Evolutionary conservation across 2,113 vertebrate species (phyloP), one percentile per base, ranked within the genome.

Genomic region (Pseudonaja textilis): DNA sequence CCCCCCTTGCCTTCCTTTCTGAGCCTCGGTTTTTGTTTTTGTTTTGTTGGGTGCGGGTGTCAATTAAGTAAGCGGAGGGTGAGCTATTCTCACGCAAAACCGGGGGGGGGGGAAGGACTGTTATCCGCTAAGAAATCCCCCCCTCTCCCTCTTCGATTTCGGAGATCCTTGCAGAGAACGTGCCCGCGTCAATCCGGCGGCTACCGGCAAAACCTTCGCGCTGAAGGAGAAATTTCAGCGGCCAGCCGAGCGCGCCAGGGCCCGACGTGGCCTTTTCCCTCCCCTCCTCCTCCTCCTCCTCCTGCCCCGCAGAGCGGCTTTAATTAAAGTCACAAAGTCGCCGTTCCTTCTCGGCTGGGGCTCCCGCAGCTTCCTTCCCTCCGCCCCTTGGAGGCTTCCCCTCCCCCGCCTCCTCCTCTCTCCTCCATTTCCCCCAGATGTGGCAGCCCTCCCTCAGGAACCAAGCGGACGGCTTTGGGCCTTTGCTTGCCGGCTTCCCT

Each of bases 301-400:
- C 18, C 45, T 93, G 34, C 89, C 93, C 85, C 64, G 93, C 90
- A 12, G 93, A 47, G 90, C 22, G 25, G 26, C 87, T 88, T 93
- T 91, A 93, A 93, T 93, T 88, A 85, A 91, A 85, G 89, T 59
- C 89, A 50, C 90, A 87, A 74, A 81, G 59, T 50, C 89, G 9
- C 47, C 0, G 34, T 42, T 69, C 3, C 34, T 20, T 29, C 25
- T 52, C 81, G 59, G 59, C 91, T 74, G 39, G 39, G 87, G 54
- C 64, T 92, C 89, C 64, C 25, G 87, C 2, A 42, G 64, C 42
- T 9, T 47, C 39, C 55, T 14, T 14, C 1, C 11, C 59, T 59
- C 85, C 69, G 69, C 34, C 69, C 69, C 6, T 39, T 2, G n/a
- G 34, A 81, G n/a, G 34, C 34, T 39, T 39, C 16, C 11, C 47